Percentiles rank a stretch among this genome's conserved stretches.
Conservation (phyloP, 2,113 vertebrate genomes). For the Zapornia atra region DNA sequence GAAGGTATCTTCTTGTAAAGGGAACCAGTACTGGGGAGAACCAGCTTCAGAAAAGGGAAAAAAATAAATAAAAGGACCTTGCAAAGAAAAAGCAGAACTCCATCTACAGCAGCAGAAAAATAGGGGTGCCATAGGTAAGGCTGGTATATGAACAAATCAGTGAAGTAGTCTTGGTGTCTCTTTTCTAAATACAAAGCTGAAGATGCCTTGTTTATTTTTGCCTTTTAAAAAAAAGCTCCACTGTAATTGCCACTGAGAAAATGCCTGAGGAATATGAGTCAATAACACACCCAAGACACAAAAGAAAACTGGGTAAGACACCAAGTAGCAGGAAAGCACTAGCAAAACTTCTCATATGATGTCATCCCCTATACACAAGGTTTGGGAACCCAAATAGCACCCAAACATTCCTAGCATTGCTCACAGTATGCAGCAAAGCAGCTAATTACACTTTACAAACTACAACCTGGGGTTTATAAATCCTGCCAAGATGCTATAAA, state of each 20-base stretch:
- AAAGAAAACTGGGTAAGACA: fast-evolving
- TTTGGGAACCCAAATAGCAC: not conserved
- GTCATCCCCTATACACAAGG: not conserved
- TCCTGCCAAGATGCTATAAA: not conserved
- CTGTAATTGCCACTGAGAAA: not conserved
- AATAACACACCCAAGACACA: not conserved
- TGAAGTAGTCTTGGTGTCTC: not conserved
- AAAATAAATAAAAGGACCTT: not conserved
- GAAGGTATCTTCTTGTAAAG: not conserved
- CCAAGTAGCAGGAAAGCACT: not conserved
- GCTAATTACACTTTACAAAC: not conserved
- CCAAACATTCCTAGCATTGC: not conserved
- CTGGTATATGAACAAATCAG: not conserved
- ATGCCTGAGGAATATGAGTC: not conserved
- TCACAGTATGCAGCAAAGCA: not conserved
- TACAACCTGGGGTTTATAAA: not conserved
- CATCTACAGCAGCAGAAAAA: not conserved
- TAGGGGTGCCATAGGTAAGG: not conserved
- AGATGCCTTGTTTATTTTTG: not conserved
- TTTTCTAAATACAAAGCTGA: not conserved
- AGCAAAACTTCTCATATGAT: not conserved
- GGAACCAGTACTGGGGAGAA: not conserved
- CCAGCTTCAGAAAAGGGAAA: not conserved
- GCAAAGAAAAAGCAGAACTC: not conserved
- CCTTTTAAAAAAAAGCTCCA: not conserved